These are phyloP conservation scores for Cephalopterus ornatus DNA, from an alignment of 2,113 vertebrate genomes.

Conservation along the genomic window DNA sequence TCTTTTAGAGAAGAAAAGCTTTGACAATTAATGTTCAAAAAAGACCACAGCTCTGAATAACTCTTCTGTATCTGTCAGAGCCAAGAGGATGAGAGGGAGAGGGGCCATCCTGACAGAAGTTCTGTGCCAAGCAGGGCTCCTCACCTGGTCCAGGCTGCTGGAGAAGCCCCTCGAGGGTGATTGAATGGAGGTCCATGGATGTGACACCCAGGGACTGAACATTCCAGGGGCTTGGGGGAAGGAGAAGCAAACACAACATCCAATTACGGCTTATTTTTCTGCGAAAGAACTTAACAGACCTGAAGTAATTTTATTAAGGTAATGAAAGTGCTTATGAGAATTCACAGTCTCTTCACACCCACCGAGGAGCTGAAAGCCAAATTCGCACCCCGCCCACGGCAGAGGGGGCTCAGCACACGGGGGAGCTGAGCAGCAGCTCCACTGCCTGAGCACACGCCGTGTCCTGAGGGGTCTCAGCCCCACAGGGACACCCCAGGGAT, in stretches of 20 bases:
- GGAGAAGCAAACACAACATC: background rate
- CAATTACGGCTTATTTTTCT: background rate
- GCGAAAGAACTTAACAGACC: background rate
- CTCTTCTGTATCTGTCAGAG: background rate
- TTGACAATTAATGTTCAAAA: background rate
- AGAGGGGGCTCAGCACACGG: background rate
- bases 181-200: background rate
- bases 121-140: background rate
- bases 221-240: background rate
- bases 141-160: background rate
- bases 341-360: constrained; percentile 41
- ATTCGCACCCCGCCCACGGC: constrained; percentile 21
- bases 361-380: background rate
- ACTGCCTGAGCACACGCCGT: rapidly evolving
- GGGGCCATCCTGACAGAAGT: background rate
- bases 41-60: background rate
- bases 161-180: background rate
- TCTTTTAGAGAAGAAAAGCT: background rate
- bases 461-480: background rate
- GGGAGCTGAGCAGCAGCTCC: background rate
- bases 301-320: constrained; percentile 39
- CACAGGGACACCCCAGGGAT: rapidly evolving
- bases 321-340: constrained; percentile 18
- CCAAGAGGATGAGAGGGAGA: background rate
- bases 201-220: background rate